Evolutionary conservation across 2,888 invertebrate species (phyloP).

Genomic region (Amblyjoppa fuscipennis): DNA sequence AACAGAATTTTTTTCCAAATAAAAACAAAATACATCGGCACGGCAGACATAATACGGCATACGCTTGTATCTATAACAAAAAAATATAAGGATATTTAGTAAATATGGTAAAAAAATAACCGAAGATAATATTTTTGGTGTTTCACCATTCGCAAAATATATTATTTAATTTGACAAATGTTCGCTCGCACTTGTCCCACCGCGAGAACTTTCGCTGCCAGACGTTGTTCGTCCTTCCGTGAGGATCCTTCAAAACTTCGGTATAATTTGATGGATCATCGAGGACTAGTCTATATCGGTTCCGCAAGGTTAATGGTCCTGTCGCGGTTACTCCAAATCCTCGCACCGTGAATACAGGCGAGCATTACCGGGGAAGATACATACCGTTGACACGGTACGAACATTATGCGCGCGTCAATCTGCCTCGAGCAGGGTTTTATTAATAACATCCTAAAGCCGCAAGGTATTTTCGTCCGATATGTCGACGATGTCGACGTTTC

Average conservation of each 20-base stretch:
- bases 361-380: not conserved
- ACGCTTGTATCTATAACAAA: no score
- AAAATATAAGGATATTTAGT: no score
- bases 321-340: not conserved
- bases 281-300: not conserved
- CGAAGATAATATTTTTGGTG: no score
- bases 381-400: not conserved
- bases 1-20: no score
- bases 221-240: not conserved
- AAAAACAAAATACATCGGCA: no score
- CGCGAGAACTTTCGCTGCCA: no score
- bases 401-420: slow-evolving; percentile 18
- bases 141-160: no score
- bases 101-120: no score
- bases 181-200: no score
- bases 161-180: no score
- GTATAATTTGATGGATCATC: not conserved
- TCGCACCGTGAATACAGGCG: not conserved
- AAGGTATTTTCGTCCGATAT: not conserved
- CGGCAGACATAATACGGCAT: no score
- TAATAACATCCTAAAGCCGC: slow-evolving; percentile 13
- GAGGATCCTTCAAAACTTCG: not conserved
- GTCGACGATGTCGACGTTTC: not conserved
- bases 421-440: slow-evolving; percentile 8
- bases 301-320: not conserved